Evolutionary conservation across 2,888 invertebrate species (phyloP).

Genomic region (Ectropis crepuscularia): DNA sequence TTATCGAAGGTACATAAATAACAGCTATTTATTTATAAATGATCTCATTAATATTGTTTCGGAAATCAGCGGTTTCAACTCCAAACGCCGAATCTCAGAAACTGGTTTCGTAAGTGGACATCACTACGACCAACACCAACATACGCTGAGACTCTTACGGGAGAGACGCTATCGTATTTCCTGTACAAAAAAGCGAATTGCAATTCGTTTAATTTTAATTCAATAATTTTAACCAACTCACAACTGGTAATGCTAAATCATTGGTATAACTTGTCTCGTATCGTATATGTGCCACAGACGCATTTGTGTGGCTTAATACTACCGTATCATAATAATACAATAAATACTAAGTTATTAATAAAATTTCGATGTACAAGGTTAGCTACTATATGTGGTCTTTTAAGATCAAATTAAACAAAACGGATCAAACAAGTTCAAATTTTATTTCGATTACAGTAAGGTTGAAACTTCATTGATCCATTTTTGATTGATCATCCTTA

Average conservation of each 20-base stretch:
- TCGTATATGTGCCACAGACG: neutral
- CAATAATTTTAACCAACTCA: neutral
- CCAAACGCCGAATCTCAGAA: conserved; percentile 23
- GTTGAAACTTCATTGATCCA: too few relatives aligned
- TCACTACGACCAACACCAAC: conserved; percentile 1
- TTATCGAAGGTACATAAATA: conserved; percentile 4
- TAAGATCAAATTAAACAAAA: too few relatives aligned
- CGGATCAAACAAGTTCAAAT: too few relatives aligned
- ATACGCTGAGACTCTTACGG: neutral
- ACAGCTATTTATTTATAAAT: conserved; percentile 3
- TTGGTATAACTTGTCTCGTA: neutral
- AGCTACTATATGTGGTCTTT: neutral
- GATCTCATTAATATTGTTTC: conserved; percentile 20
- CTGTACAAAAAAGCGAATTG: neutral
- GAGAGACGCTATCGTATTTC: neutral
- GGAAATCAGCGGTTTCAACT: conserved; percentile 25
- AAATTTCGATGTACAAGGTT: conserved; percentile 1
- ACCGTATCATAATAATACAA: neutral
- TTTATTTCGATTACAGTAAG: too few relatives aligned
- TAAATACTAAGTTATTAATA: neutral
- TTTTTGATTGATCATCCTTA: too few relatives aligned
- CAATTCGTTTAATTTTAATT: neutral
- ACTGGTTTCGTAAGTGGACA: conserved; percentile 24
- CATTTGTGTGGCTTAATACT: neutral
- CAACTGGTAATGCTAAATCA: neutral